Percentiles rank a stretch among this genome's conserved stretches.
Evolutionary conservation across 2,113 vertebrate genomes (phyloP).

Genomic region (Beaufortia kweichowensis): DNA sequence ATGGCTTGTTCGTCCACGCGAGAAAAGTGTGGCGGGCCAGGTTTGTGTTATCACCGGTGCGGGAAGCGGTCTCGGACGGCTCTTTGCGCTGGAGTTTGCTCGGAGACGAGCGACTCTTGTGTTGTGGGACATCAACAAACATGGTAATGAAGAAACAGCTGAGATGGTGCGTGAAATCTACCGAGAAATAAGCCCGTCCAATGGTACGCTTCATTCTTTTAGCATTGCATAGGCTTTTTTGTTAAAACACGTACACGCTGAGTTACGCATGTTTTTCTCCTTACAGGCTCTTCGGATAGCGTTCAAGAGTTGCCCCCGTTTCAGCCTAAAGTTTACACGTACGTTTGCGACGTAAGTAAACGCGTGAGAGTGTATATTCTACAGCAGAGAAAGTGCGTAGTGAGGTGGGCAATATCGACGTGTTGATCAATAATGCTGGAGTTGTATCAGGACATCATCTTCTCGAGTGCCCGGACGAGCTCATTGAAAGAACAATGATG

Average conservation of each 20-base stretch:
- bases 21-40: conserved; percentile 86
- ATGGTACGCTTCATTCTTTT: conserved; percentile 58
- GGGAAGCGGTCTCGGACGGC: conserved; percentile 83
- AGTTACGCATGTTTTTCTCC: not conserved
- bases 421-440: conserved; percentile 86
- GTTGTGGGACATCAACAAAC: conserved; percentile 85
- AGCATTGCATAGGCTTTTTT: not conserved
- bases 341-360: conserved; percentile 85
- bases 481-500: conserved; percentile 91
- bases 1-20: conserved; percentile 82
- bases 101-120: conserved; percentile 81
- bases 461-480: conserved; percentile 87
- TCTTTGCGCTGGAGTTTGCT: conserved; percentile 85
- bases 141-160: conserved; percentile 85
- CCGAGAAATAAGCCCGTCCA: conserved; percentile 67
- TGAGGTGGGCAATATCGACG: conserved; percentile 82
- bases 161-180: conserved; percentile 84
- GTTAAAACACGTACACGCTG: no score
- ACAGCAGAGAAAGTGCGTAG: conserved; percentile 81
- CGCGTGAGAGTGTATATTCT: conserved; percentile 83
- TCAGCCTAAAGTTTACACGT: conserved; percentile 82
- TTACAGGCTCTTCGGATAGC: conserved; percentile 65
- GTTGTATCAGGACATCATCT: conserved; percentile 87
- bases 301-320: conserved; percentile 70
- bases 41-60: conserved; percentile 86